Evolutionary conservation across 2,888 invertebrate species (phyloP), one percentile per base, ranked within the genome.

Genomic region (Apodemia mormo): DNA sequence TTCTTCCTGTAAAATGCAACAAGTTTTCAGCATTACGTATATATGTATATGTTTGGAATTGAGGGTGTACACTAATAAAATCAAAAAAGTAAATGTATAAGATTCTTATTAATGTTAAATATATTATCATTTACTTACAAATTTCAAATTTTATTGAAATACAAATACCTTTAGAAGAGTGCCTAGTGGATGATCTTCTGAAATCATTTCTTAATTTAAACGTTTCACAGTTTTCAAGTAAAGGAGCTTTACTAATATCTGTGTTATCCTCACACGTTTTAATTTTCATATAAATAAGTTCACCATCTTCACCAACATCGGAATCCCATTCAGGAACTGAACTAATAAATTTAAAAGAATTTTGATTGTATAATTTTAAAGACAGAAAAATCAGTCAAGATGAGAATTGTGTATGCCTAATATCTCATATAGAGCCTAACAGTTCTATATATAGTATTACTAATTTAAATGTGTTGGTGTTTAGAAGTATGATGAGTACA

Each of bases 261-360:
- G 71, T 70, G 10, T 69, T 72, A 56, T 82, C 82, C 71, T 71
- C 77, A 6, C 71, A 71, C 5, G 76, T 74, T 79, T 86, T 94
- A 68, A 94, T 94, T 84, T 95, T 96, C 37, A 96, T 94, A 79
- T 94, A 96, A 67, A 96, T 93, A 8, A 96, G 85, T 78, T 95
- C 95, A 3, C 96, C 96, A 77, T 95, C 94, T 74, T 94, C 94
- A 68, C 93, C 94, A 3, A 96, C 89, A 80, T 94, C 94, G 1
- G 95, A 94, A 84, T 95, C 95, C 96, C 96, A 96, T 84, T 96
- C 96, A 40, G 95, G 94, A 45, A 95, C 94, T n/a, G 95, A 95
- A 82, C 95, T 95, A 45, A 2, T 10, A 12, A 45, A 12, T 45
- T 10, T 10, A 12, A 2, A 45, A 45, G 45, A 10, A 45, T 45